Base-by-base conservation (phyloP, 1,140 invertebrate species). In the Penaeus japonicus region DNA sequence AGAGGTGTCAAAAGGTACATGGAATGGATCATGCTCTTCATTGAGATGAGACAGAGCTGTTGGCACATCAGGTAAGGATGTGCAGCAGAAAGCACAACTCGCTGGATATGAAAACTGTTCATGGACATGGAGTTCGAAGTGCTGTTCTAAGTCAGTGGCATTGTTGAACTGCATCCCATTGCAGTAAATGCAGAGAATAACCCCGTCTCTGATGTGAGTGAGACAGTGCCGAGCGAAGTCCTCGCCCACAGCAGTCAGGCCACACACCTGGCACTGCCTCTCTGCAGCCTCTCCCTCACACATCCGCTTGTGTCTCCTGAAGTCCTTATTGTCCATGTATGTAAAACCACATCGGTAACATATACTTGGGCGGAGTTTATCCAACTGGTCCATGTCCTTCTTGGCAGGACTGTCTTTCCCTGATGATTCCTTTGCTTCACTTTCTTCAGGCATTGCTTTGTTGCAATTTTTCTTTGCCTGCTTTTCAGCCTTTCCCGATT, bases 111-210 rank as follows among this genome's bases (percentile, higher is more conserved):
- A 87, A 73, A 90, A 89, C 79, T 90, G 90, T 65, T 90, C 90
- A 65, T 90, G 90, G 30, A 89, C 90, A 75, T 90, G 90, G 30
- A 89, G 86, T 84, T 90, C 89, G 84, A 90, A 90, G 77, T 90
- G 90, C 30, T 89, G 89, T 35, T 88, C 80, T 22, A 90, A 82
- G 57, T 87, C 89, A 65, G 57, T 73, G 7, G 39, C n/a, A 27
- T 75, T 80, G 73, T 30, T 85, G 59, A 89, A 90, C 54, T 83
- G 90, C 4, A 89, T 87, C 22, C 89, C 90, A 82, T 90, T 90
- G 35, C 90, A 90, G 30, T 89, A 90, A 47, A 90, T 90, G 65
- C 90, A 90, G 10, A 90, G 59, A 2, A 90, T 75, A 4, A 81
- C 65, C 1, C 89, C 89, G 32, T 90, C 89, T 30, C 89, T 81